Percentiles rank a stretch among this genome's conserved stretches.
phyloP scores from a whole-genome alignment of 2,888 invertebrate species.

The Myopa tessellatipennis region DNA sequence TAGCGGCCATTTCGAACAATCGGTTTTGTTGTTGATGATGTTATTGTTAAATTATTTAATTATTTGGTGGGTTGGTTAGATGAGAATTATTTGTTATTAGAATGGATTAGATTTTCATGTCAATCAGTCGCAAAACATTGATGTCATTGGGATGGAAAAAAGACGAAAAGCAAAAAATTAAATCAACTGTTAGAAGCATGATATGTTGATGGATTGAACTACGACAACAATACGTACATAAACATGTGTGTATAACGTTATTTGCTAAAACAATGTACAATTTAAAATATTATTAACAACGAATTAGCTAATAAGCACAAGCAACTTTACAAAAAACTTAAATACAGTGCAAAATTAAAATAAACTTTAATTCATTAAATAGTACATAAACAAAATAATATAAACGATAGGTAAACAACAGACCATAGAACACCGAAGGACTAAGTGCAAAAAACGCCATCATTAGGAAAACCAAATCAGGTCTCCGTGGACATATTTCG shows the following conservation, averaged over 20 bases:
- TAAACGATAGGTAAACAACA: too few species aligned
- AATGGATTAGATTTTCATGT: slow-evolving; percentile 5
- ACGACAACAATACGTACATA: not conserved
- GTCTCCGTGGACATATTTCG: too few species aligned
- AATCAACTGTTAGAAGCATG: slow-evolving; percentile 31
- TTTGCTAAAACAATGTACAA: not conserved
- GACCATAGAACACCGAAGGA: too few species aligned
- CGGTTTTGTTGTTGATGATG: slow-evolving; percentile 33
- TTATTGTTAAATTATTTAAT: slow-evolving; percentile 31
- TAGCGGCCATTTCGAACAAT: slow-evolving; percentile 18
- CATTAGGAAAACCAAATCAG: too few species aligned
- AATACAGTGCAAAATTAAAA: too few species aligned
- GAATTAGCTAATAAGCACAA: too few species aligned
- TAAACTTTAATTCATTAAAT: too few species aligned
- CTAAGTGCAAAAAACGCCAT: too few species aligned
- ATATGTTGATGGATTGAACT: slow-evolving; percentile 8
- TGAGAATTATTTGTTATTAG: slow-evolving; percentile 40
- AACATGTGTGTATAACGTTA: not conserved
- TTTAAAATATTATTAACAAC: too few species aligned
- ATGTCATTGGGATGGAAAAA: slow-evolving; percentile 1
- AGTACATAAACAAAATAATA: too few species aligned
- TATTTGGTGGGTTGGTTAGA: slow-evolving; percentile 34
- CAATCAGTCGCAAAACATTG: not conserved
- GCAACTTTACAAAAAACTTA: not conserved
- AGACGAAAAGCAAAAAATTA: slow-evolving; percentile 35